Percentiles rank a stretch among this genome's conserved stretches.
Conservation (phyloP, 1,140 invertebrate genomes). For the Zophobas morio region DNA sequence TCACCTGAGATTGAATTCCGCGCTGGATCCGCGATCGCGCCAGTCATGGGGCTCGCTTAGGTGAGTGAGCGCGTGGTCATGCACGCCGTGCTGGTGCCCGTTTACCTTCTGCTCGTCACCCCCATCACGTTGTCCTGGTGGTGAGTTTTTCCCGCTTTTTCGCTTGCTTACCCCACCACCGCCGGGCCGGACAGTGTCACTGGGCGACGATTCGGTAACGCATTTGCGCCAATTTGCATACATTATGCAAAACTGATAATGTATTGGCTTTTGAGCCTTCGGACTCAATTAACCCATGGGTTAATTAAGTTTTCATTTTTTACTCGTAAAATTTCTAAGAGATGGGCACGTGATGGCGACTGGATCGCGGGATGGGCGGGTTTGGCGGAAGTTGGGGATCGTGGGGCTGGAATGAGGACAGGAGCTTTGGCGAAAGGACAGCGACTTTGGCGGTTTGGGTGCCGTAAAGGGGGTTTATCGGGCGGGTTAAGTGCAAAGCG, state of each 20-base stretch:
- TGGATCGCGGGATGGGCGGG: neutral
- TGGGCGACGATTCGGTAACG: neutral
- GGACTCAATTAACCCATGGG: conserved; percentile 21
- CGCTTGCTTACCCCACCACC: neutral
- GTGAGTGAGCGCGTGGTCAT: conserved; percentile 65
- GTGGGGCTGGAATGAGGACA: too few species aligned
- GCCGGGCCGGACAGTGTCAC: neutral
- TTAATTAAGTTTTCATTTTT: conserved; percentile 34
- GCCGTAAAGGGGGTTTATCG: too few species aligned
- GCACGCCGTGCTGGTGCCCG: conserved; percentile 63
- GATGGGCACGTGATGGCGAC: conserved; percentile 1
- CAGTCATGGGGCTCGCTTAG: conserved; percentile 64
- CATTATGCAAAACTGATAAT: conserved; percentile 10
- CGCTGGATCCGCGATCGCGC: conserved; percentile 42
- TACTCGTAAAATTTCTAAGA: neutral
- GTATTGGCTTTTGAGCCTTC: neutral
- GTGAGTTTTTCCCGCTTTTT: conserved; percentile 56
- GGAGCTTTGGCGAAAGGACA: neutral
- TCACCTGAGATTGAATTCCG: conserved; percentile 21
- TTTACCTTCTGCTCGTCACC: conserved; percentile 64
- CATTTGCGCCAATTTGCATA: conserved; percentile 1
- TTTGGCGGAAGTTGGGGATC: too few species aligned
- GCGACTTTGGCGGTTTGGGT: neutral
- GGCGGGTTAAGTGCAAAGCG: too few species aligned
- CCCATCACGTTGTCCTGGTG: conserved; percentile 64